A percentile compares a stretch with the other conserved stretches of the same genome.
phyloP scores from a whole-genome alignment of 2,113 vertebrate species.

The Poicephalus gulielmi region DNA sequence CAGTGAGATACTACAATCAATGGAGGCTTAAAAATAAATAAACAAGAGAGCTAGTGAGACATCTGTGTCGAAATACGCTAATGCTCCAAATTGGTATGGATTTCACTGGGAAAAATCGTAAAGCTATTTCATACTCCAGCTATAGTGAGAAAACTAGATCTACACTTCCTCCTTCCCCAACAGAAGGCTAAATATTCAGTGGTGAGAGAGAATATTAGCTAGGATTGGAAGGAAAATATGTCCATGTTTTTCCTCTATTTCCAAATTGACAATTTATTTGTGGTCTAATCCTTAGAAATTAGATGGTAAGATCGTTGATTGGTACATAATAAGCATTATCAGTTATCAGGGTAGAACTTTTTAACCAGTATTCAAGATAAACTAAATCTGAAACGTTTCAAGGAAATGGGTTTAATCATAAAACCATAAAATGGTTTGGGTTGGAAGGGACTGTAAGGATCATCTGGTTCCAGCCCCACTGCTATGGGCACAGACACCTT shows the following conservation, averaged over 20 bases:
- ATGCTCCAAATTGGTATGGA: constrained; percentile 2
- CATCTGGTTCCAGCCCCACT: neutral
- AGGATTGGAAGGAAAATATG: neutral
- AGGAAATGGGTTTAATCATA: neutral
- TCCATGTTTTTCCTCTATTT: neutral
- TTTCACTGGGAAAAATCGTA: constrained; percentile 9
- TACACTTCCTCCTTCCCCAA: neutral
- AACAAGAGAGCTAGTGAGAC: neutral
- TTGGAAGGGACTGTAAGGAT: neutral
- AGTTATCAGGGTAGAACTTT: neutral
- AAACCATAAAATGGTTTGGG: neutral
- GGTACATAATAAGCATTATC: neutral
- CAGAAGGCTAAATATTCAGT: neutral
- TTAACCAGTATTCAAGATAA: neutral
- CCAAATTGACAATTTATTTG: neutral
- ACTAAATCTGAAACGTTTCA: neutral
- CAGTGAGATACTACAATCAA: neutral
- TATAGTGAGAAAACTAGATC: neutral
- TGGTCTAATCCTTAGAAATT: neutral
- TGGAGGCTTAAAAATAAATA: constrained; percentile 44
- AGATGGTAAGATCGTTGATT: neutral
- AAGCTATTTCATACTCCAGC: neutral
- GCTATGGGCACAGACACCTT: neutral
- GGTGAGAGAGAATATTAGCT: neutral
- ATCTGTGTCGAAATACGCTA: neutral